These are phyloP conservation scores for Drosophila buzzatii DNA, from an alignment of 2,888 invertebrate genomes.

Conservation along the genomic window DNA sequence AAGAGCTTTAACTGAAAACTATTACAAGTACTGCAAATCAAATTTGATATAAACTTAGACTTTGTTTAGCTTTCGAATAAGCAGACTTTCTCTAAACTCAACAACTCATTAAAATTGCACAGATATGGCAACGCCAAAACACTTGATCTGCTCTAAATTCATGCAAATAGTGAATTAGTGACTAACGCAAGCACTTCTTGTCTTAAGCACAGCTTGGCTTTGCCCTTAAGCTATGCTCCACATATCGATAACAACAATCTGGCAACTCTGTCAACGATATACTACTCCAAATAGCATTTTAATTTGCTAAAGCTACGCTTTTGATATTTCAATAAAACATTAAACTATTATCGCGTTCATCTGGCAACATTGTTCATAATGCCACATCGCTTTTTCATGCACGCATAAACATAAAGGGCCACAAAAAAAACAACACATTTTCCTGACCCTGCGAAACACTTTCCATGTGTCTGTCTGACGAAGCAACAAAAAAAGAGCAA, in stretches of 20 bases:
- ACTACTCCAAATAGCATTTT: background rate
- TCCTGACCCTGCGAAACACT: slow-evolving; percentile 69
- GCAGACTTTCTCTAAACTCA: background rate
- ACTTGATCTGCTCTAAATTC: background rate
- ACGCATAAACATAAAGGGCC: slow-evolving; percentile 65
- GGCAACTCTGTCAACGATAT: slow-evolving; percentile 1
- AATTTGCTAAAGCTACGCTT: background rate
- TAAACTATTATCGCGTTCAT: slow-evolving; percentile 43
- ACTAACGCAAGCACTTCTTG: too few relatives aligned
- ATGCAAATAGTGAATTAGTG: background rate
- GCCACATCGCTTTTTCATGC: slow-evolving; percentile 12
- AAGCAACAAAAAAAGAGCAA: slow-evolving; percentile 18
- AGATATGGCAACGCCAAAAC: background rate
- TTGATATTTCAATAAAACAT: slow-evolving; percentile 31
- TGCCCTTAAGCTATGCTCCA: rapidly evolving
- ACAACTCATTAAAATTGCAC: background rate
- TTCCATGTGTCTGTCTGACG: slow-evolving; percentile 61
- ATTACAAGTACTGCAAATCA: too few relatives aligned
- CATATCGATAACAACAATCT: background rate
- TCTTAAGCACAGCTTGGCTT: background rate
- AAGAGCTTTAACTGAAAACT: too few relatives aligned
- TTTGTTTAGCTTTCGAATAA: too few relatives aligned
- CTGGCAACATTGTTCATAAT: slow-evolving; percentile 51
- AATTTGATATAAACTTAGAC: background rate
- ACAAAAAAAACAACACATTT: slow-evolving; percentile 23